Conservation (phyloP, 2,888 invertebrate genomes). For the Sabatieria punctata region DNA sequence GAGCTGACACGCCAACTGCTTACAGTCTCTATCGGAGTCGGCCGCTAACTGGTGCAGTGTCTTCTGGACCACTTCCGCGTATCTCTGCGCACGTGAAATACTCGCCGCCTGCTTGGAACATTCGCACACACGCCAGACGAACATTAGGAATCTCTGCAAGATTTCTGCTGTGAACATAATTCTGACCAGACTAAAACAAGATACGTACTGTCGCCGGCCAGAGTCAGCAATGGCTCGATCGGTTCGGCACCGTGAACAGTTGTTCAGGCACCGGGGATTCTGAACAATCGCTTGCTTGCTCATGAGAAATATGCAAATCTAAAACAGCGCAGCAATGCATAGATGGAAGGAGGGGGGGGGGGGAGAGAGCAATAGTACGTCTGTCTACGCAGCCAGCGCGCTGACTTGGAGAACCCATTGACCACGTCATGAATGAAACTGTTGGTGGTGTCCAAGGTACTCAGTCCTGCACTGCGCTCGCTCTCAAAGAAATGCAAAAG, state of each 20-base stretch:
- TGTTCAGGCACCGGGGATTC: constrained; percentile 29
- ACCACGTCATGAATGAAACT: constrained; percentile 44
- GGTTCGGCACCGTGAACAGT: constrained; percentile 44
- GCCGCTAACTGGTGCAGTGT: not conserved
- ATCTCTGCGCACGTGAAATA: too few relatives aligned
- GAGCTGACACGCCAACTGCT: too few relatives aligned
- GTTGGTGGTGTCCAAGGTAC: constrained; percentile 18
- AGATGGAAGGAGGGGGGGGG: not conserved
- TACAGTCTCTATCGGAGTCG: constrained; percentile 2
- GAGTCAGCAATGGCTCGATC: constrained; percentile 46
- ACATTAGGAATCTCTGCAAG: not conserved
- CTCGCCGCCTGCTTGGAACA: not conserved
- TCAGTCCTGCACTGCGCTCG: too few relatives aligned
- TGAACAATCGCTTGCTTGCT: constrained; percentile 43
- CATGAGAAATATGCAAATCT: constrained; percentile 44
- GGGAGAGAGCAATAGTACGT: constrained; percentile 36
- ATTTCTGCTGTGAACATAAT: too few relatives aligned
- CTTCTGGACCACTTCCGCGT: not conserved
- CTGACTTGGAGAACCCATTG: constrained; percentile 44
- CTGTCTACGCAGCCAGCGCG: constrained; percentile 49
- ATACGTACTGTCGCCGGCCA: constrained; percentile 50
- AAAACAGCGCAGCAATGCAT: constrained; percentile 7
- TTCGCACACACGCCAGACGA: not conserved
- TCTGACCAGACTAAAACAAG: too few relatives aligned
- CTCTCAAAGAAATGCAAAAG: constrained; percentile 8